Percentiles rank a stretch among this genome's conserved stretches.
These are phyloP conservation scores for Lepetodrilus schrolli DNA, from an alignment of 2,888 invertebrate genomes.

Conservation along the genomic window DNA sequence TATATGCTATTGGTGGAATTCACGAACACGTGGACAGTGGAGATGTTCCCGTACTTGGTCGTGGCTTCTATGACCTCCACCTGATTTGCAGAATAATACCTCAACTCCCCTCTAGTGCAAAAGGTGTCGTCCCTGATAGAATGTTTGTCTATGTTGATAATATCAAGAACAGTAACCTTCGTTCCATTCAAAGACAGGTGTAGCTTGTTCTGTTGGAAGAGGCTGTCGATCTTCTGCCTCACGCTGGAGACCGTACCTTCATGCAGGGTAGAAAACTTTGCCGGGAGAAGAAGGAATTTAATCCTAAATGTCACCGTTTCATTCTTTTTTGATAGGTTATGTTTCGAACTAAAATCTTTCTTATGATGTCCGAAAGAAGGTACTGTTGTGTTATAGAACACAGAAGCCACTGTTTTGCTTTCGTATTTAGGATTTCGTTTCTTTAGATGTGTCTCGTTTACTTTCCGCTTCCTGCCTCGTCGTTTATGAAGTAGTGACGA, in stretches of 20 bases:
- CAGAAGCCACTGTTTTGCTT: no score
- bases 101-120: background rate
- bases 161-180: constrained; percentile 47
- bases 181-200: constrained; percentile 60
- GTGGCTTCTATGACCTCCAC: constrained; percentile 25
- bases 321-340: no score
- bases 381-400: no score
- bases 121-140: constrained; percentile 31
- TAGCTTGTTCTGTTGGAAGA: constrained; percentile 50
- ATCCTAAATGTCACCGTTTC: constrained; percentile 39
- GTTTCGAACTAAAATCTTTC: no score
- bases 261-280: constrained; percentile 37
- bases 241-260: constrained; percentile 48
- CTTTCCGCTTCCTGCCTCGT: no score
- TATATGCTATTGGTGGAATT: constrained; percentile 49
- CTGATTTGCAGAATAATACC: constrained; percentile 26
- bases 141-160: constrained; percentile 31
- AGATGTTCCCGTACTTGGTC: constrained; percentile 30
- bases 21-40: constrained; percentile 45
- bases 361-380: background rate
- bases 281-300: constrained; percentile 55
- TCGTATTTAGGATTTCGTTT: no score
- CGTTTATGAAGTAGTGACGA: no score
- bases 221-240: constrained; percentile 48
- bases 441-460: no score